phyloP scores from a whole-genome alignment of 2,113 vertebrate species.

The Herpetotheres cachinnans region DNA sequence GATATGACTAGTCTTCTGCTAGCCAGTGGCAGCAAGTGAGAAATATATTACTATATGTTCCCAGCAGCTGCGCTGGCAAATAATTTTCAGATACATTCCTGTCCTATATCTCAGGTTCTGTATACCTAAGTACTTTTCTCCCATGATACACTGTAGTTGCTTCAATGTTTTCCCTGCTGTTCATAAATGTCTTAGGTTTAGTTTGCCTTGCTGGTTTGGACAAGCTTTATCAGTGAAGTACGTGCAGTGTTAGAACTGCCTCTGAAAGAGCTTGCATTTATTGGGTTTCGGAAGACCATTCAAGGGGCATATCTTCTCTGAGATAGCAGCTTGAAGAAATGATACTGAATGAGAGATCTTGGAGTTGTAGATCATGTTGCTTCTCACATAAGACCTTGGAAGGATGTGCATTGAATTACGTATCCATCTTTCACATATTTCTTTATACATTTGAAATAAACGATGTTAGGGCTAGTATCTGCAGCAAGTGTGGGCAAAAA shows the following conservation, averaged over 20 bases:
- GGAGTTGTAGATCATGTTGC: not conserved
- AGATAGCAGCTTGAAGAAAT: not conserved
- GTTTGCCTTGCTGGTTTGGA: not conserved
- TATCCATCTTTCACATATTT: not conserved
- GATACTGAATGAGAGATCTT: not conserved
- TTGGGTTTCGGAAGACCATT: not conserved
- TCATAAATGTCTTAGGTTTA: not conserved
- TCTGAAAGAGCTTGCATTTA: not conserved
- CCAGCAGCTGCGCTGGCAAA: not conserved
- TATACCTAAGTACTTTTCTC: not conserved
- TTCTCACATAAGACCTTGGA: not conserved
- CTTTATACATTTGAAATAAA: not conserved
- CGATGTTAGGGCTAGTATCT: not conserved
- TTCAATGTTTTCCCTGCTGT: not conserved
- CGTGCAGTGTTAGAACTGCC: not conserved
- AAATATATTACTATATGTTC: not conserved
- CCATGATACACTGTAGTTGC: not conserved
- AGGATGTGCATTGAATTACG: not conserved
- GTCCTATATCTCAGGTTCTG: not conserved
- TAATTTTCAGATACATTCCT: not conserved
- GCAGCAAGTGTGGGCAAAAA: not conserved
- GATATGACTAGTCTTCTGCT: not conserved
- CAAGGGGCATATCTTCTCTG: not conserved
- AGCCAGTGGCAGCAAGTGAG: not conserved
- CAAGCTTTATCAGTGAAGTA: not conserved